A percentile compares a stretch with the other conserved stretches of the same genome.
These are phyloP conservation scores for Spodoptera picta DNA, from an alignment of 2,888 invertebrate species.

Conservation along the genomic window DNA sequence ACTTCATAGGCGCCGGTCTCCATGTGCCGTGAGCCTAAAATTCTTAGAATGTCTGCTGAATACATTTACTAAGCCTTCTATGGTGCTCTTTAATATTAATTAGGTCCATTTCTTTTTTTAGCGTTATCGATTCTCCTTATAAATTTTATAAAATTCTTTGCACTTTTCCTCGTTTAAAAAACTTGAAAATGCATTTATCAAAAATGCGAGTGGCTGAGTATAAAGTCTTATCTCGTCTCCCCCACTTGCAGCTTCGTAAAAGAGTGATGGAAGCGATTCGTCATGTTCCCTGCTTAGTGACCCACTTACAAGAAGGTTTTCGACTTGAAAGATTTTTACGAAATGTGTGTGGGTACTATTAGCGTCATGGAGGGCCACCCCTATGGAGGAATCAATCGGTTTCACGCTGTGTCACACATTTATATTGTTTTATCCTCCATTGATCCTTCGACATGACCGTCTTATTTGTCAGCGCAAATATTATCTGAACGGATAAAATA, in stretches of 20 bases:
- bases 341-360: constrained; percentile 66
- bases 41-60: constrained; percentile 83
- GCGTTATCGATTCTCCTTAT: constrained; percentile 43
- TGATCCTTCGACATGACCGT: constrained; percentile 57
- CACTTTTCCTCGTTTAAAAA: constrained; percentile 40
- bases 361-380: constrained; percentile 63
- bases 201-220: constrained; percentile 68
- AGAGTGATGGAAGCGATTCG: constrained; percentile 82
- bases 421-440: constrained; percentile 70
- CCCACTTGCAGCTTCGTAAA: constrained; percentile 69
- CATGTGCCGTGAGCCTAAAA: constrained; percentile 73
- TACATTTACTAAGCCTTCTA: constrained; percentile 78
- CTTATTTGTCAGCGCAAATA: constrained; percentile 13
- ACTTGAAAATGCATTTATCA: constrained; percentile 66
- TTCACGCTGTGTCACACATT: constrained; percentile 67
- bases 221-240: constrained; percentile 75
- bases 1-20: constrained; percentile 75
- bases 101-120: constrained; percentile 50
- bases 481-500: constrained; percentile 10
- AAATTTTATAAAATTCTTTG: constrained; percentile 39
- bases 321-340: constrained; percentile 63
- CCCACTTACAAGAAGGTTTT: constrained; percentile 74
- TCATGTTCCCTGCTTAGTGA: constrained; percentile 81
- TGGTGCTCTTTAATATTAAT: constrained; percentile 72
- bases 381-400: constrained; percentile 74